phyloP scores from a whole-genome alignment of 1,140 invertebrate genomes.

The Lepidurus apus region DNA sequence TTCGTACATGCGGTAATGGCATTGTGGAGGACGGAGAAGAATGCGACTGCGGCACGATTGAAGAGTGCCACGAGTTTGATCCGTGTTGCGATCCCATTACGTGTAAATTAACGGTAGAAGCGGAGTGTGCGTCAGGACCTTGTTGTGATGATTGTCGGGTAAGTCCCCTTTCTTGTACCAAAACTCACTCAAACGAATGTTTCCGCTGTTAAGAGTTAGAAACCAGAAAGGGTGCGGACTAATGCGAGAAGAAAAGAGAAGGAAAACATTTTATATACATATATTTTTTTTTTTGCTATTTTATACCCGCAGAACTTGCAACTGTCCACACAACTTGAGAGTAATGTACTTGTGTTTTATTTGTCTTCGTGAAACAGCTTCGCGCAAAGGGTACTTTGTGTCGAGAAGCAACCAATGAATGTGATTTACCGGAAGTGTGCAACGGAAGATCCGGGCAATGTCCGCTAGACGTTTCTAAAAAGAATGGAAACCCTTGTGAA shows the following conservation, averaged over 20 bases:
- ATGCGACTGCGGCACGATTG: conserved; percentile 81
- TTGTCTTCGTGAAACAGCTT: conserved; percentile 52
- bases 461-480: conserved; percentile 78
- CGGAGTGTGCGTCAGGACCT: conserved; percentile 82
- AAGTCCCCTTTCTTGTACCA: conserved; percentile 40
- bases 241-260: too few relatives aligned
- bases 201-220: too few relatives aligned
- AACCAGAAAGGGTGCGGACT: too few relatives aligned
- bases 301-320: not conserved
- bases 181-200: not conserved
- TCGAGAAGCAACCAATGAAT: conserved; percentile 77
- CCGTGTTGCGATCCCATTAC: conserved; percentile 94
- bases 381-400: conserved; percentile 69
- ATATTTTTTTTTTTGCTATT: not conserved
- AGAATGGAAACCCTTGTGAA: conserved; percentile 80
- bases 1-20: conserved; percentile 82
- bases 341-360: not conserved
- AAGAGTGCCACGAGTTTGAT: conserved; percentile 76
- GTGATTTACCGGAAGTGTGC: conserved; percentile 89
- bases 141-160: conserved; percentile 90
- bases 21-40: conserved; percentile 92
- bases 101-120: conserved; percentile 82
- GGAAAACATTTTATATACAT: too few relatives aligned
- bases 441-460: conserved; percentile 78
- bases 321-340: not conserved